Percentiles rank a stretch among this genome's conserved stretches.
Conservation (phyloP, 2,888 invertebrate genomes). For the Myopa tessellatipennis region DNA sequence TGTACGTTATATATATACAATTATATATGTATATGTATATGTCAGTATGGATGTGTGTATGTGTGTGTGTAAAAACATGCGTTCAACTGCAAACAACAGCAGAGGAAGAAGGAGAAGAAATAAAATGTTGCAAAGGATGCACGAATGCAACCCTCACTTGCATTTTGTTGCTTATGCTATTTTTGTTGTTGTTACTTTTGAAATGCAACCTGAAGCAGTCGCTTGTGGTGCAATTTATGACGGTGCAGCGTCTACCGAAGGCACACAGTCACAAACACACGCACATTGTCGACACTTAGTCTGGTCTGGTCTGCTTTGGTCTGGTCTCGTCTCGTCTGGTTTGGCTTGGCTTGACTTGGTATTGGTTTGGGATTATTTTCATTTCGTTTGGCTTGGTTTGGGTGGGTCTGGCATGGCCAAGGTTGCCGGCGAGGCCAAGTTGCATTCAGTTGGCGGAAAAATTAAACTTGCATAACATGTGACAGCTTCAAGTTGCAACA, state of each 20-base stretch:
- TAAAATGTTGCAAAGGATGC: slow-evolving; percentile 19
- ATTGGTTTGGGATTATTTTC: background rate
- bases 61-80: slow-evolving; percentile 24
- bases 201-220: slow-evolving; percentile 32
- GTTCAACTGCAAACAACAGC: slow-evolving; percentile 32
- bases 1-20: background rate
- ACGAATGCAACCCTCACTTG: slow-evolving; percentile 10
- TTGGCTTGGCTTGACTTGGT: too few relatives aligned
- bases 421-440: slow-evolving; percentile 38
- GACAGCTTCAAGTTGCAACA: slow-evolving; percentile 28
- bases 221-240: slow-evolving; percentile 19
- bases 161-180: background rate
- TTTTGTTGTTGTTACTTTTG: background rate
- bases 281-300: slow-evolving; percentile 25
- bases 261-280: slow-evolving; percentile 7
- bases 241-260: slow-evolving; percentile 28
- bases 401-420: slow-evolving; percentile 35
- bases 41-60: too few relatives aligned
- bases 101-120: background rate
- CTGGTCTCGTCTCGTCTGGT: background rate
- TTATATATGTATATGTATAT: background rate
- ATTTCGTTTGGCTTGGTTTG: background rate
- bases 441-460: slow-evolving; percentile 31
- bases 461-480: slow-evolving; percentile 40
- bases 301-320: background rate